phyloP scores from a whole-genome alignment of 2,797 vertebrate species.

The Falco rusticolus region DNA sequence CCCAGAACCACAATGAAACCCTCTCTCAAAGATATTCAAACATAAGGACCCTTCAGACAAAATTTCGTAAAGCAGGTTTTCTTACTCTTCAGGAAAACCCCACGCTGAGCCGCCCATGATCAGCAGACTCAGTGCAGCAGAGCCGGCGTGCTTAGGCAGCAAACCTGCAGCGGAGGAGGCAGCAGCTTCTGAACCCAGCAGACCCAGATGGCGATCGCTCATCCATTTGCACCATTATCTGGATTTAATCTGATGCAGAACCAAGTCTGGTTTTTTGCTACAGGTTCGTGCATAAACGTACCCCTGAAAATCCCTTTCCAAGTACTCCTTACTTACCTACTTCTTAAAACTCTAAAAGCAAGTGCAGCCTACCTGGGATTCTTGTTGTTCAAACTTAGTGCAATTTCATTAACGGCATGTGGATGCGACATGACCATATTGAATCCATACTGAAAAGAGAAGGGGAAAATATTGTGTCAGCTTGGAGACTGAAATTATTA shows the following conservation, averaged over 20 bases:
- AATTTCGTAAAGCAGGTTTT: background rate
- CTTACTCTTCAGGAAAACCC: background rate
- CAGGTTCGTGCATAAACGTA: background rate
- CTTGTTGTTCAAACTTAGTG: constrained; percentile 95
- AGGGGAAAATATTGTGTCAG: background rate
- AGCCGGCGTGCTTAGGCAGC: background rate
- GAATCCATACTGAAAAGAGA: constrained; percentile 90
- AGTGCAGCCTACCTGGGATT: constrained; percentile 88
- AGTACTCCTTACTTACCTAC: background rate
- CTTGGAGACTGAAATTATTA: background rate
- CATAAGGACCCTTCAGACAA: background rate
- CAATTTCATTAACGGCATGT: constrained; percentile 96
- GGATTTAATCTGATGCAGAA: background rate
- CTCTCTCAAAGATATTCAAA: background rate
- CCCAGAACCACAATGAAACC: accelerated
- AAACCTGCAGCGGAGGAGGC: background rate
- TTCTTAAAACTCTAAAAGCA: background rate
- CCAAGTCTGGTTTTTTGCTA: background rate
- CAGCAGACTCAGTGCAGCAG: background rate
- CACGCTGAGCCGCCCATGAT: accelerated
- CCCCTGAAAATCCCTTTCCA: background rate
- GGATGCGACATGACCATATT: constrained; percentile 99
- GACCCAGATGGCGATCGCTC: accelerated
- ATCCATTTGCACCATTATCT: accelerated
- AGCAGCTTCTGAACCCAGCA: background rate